Evolutionary conservation across 2,888 invertebrate genomes (phyloP).

Genomic region (Euplagia quadripunctaria): DNA sequence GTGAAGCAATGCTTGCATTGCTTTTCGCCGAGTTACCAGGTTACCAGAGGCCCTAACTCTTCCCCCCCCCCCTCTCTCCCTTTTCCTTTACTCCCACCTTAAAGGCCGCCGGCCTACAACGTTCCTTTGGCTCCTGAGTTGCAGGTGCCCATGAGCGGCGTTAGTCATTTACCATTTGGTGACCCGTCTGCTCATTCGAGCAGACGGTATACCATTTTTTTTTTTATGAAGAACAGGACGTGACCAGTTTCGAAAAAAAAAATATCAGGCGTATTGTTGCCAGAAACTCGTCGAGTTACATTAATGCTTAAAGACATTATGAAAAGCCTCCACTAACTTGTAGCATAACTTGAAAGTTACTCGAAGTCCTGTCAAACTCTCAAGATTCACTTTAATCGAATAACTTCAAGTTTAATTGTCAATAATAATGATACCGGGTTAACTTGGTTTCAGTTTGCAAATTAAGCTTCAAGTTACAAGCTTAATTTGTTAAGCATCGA

Average conservation of each 20-base stretch:
- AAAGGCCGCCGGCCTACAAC: no score
- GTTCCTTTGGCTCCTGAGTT: no score
- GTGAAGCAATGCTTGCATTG: no score
- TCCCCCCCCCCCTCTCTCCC: no score
- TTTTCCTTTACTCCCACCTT: no score
- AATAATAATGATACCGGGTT: conserved; percentile 75
- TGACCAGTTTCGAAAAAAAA: not conserved
- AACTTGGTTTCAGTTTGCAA: conserved; percentile 71
- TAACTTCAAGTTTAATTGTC: conserved; percentile 76
- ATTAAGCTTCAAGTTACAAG: conserved; percentile 65
- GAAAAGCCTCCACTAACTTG: conserved; percentile 28
- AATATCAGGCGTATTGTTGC: not conserved
- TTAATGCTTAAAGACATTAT: not conserved
- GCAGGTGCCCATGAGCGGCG: no score
- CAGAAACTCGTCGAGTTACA: not conserved
- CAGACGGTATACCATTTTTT: no score
- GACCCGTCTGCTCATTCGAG: no score
- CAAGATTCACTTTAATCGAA: conserved; percentile 79
- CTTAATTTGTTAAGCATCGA: conserved; percentile 63
- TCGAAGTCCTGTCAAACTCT: conserved; percentile 53
- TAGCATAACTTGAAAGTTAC: conserved; percentile 32
- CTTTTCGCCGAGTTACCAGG: no score
- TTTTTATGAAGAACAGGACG: not conserved
- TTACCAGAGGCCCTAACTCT: no score
- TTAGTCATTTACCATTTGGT: no score